Base-by-base conservation (phyloP, 2,888 invertebrate species). In the Trichopria drosophilae region DNA sequence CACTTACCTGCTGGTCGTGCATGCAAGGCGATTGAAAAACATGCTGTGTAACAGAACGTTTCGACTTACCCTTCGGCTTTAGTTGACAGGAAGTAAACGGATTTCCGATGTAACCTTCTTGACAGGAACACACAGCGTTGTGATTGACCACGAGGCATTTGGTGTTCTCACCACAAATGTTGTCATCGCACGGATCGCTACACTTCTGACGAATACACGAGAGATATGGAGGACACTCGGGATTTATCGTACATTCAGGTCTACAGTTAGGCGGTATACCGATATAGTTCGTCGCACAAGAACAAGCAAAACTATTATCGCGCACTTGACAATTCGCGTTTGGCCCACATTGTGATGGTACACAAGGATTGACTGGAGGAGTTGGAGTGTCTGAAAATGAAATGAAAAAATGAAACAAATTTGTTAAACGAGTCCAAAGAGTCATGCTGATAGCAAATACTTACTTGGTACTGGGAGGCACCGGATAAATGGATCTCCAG, bases 401-500 rank as follows among this genome's bases (percentile, higher is more conserved):
- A 36, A 41, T 32, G 13, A 44, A 26, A 4, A 46, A 9, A 42
- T 24, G 16, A n/a, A 7, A 22, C 24, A 9, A 36, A 36, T 13
- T 9, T 18, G 16, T 24, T 10, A 24, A 24, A 6, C 6, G 23
- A 22, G 13, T 28, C 15, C 10, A 9, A 10, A 24, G 6, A 24
- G 10, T 24, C 10, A 24, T 24, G 6, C 24, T 9, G 10, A 10
- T 24, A 9, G 24, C 10, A 10, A 24, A 9, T 24, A 24, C 42
- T 61, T 69, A 84, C 85, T 80, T 74, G 82, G 81, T 60, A 78
- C 68, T 5, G 61, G 65, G 59, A 77, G 73, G 64, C 83, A 84
- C 43, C 72, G 72, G 32, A 79, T 82, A 68, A 90, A 87, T 3
- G 90, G 87, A 80, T 90, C 88, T n/a, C 90, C 90, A 10, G 86